Evolutionary conservation across 1,140 invertebrate species (phyloP).

Genomic region (Tribolium madens): DNA sequence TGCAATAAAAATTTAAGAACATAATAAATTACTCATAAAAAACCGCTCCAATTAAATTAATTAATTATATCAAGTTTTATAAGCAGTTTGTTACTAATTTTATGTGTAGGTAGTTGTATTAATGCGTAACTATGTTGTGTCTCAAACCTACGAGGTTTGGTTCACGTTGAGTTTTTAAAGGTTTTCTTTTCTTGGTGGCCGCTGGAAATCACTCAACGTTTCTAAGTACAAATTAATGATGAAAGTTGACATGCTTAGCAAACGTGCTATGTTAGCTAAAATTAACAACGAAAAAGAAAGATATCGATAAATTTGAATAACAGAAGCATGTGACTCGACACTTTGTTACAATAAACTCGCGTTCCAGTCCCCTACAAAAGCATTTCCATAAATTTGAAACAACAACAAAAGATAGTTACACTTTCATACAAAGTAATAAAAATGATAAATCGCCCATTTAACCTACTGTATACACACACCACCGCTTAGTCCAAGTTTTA

Average conservation of each 20-base stretch:
- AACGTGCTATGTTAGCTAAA: neutral
- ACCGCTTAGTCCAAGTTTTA: constrained; percentile 32
- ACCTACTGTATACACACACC: constrained; percentile 32
- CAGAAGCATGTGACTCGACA: constrained; percentile 14
- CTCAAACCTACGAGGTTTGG: neutral
- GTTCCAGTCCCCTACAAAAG: constrained; percentile 26
- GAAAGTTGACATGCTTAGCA: neutral
- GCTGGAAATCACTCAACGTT: neutral
- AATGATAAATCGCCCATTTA: constrained; percentile 37
- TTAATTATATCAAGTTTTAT: neutral
- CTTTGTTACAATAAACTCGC: constrained; percentile 20
- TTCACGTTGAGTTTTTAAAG: neutral
- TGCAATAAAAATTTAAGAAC: too few relatives aligned
- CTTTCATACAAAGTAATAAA: constrained; percentile 35
- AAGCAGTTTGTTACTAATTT: neutral
- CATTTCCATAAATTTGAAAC: constrained; percentile 39
- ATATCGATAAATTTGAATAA: constrained; percentile 35
- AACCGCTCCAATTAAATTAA: neutral
- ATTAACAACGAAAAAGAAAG: constrained; percentile 1
- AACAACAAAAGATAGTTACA: constrained; percentile 39
- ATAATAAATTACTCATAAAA: neutral
- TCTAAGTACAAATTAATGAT: neutral
- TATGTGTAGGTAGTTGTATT: neutral
- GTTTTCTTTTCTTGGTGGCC: neutral
- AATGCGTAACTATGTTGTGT: neutral